Percentiles rank a stretch among this genome's conserved stretches.
Evolutionary conservation across 1,140 invertebrate genomes (phyloP).

Genomic region (Thaumetopoea pityocampa): DNA sequence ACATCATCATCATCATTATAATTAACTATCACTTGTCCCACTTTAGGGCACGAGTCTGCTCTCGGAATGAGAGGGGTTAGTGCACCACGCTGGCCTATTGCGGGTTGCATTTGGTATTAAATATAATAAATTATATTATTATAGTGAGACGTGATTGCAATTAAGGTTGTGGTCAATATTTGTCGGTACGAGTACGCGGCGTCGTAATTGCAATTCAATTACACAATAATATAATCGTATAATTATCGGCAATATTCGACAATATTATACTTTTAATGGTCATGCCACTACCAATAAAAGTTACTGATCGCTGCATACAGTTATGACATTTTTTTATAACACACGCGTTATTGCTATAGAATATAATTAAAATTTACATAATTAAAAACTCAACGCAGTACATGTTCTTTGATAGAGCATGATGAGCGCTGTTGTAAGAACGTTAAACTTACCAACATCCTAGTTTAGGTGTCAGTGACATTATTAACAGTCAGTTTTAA

Average conservation of each 20-base stretch:
- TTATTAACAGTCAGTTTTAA: no score
- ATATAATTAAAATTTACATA: not conserved
- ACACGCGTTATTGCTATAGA: not conserved
- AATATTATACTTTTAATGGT: slow-evolving; percentile 11
- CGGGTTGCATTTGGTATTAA: no score
- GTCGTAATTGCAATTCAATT: slow-evolving; percentile 1
- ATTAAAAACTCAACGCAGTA: not conserved
- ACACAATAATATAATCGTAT: slow-evolving; percentile 15
- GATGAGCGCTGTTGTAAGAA: no score
- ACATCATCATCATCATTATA: no score
- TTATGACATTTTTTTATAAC: slow-evolving; percentile 23
- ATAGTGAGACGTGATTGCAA: slow-evolving; percentile 7
- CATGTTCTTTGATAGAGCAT: no score
- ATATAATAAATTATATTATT: slow-evolving; percentile 1
- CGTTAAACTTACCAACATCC: no score
- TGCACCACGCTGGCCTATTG: no score
- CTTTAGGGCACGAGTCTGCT: no score
- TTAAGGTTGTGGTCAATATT: slow-evolving; percentile 6
- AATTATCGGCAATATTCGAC: slow-evolving; percentile 5
- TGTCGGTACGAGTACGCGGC: not conserved
- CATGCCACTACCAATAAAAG: slow-evolving; percentile 33
- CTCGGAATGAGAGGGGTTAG: no score
- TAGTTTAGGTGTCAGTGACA: no score
- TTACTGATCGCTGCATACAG: slow-evolving; percentile 16
- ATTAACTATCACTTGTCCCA: no score